Conservation (phyloP, 1,140 invertebrate species). For the Episyrphus balteatus region DNA sequence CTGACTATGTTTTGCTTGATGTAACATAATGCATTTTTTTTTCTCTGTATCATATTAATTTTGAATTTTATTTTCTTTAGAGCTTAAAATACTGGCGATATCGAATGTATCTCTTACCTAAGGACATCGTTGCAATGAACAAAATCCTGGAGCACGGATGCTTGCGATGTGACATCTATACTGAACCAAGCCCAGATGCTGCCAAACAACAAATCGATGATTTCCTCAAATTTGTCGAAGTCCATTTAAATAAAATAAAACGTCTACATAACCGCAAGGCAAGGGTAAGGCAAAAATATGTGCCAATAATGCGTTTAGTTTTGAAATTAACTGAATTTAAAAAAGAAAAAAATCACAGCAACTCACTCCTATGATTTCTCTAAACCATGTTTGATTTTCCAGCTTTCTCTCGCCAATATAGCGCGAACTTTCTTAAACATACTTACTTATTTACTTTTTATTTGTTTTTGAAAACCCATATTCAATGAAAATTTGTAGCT, state of each 20-base stretch:
- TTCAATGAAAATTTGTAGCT: too few species aligned
- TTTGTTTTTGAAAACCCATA: background rate
- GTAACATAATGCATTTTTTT: conserved; percentile 35
- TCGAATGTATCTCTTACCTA: conserved; percentile 75
- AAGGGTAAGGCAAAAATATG: conserved; percentile 20
- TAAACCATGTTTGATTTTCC: background rate
- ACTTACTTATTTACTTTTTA: background rate
- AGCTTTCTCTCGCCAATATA: background rate
- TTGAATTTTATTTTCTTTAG: conserved; percentile 39
- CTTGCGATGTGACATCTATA: conserved; percentile 72
- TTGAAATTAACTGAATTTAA: background rate
- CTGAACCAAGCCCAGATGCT: conserved; percentile 40
- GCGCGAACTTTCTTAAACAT: background rate
- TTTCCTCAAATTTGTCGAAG: conserved; percentile 80
- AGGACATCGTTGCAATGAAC: conserved; percentile 57
- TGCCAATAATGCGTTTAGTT: background rate
- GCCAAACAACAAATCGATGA: conserved; percentile 59
- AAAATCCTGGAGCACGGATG: conserved; percentile 56
- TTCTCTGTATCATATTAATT: background rate
- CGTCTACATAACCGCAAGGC: conserved; percentile 43
- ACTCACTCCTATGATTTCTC: background rate
- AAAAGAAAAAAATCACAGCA: background rate
- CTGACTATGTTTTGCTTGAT: conserved; percentile 76
- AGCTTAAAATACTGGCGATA: conserved; percentile 91
- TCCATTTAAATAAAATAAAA: conserved; percentile 80